Evolutionary conservation across 2,113 vertebrate species (phyloP), one percentile per base, ranked within the genome.

Genomic region (Epinephelus fuscoguttatus): DNA sequence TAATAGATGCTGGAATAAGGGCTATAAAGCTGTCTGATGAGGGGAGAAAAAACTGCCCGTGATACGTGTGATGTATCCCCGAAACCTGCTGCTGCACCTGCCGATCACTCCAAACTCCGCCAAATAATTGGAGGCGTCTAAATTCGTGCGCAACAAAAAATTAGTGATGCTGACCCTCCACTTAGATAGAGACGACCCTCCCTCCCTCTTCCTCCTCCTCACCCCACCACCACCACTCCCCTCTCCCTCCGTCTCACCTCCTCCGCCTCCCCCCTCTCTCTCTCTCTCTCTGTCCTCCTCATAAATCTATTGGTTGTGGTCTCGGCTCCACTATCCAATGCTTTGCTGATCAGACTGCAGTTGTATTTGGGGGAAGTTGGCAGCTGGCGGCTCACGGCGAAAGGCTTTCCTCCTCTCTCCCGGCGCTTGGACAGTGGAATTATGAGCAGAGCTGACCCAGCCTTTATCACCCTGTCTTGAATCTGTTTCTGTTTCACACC

Each of bases 381-480:
- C 84, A 98, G 97, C 98, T 97, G 97, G 96, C 96, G 96, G 95
- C 96, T 97, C 94, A 94, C 97, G 95, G 96, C 96, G 61, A 94
- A 94, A 96, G 95, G 95, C 95, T 95, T 95, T 83, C 79, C 61
- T n/a, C 30, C 37, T n/a, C 56, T 25, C 56, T 27, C 55, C 96
- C 96, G 96, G 93, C 96, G 95, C 95, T 95, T 95, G 96, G 96
- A 97, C 97, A 96, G 96, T 96, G 97, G 97, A 97, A 99, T 98
- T 98, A 99, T 99, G 98, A 97, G 95, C 97, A 99, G 96, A 97
- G 97, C 97, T 96, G 96, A 95, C 94, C 96, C 95, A 96, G 96
- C 94, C 96, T 97, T 93, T 95, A 89, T 82, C 90, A 84, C 37
- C 94, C 95, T 96, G 94, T 97, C 96, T 96, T 97, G 96, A 96